Conservation (phyloP, 2,113 vertebrate species). For the Otocyon megalotis region DNA sequence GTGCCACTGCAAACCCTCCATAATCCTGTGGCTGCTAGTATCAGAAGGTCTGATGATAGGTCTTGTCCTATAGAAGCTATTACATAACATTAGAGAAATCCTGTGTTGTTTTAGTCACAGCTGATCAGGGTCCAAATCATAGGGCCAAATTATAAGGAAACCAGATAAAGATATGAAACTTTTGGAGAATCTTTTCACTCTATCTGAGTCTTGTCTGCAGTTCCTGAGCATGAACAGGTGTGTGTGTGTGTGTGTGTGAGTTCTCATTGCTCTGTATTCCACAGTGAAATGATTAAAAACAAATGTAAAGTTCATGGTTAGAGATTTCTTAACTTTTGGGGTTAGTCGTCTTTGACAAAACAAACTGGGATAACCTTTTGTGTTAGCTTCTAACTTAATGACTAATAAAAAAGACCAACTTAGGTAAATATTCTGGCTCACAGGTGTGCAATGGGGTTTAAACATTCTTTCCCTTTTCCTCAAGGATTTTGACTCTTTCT, state of each 20-base stretch:
- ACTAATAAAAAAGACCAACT: not conserved
- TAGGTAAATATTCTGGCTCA: not conserved
- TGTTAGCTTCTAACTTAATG: not conserved
- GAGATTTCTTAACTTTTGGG: not conserved
- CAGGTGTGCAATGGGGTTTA: not conserved
- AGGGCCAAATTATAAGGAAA: not conserved
- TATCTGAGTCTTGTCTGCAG: not conserved
- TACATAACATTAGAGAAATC: not conserved
- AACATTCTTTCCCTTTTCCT: conserved; percentile 67
- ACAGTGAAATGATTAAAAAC: not conserved
- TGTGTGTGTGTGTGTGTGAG: not conserved
- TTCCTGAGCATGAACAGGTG: not conserved
- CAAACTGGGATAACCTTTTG: not conserved
- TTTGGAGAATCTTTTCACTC: not conserved
- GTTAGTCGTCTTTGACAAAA: not conserved
- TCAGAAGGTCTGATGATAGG: not conserved
- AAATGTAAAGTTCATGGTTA: not conserved
- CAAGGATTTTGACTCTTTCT: conserved; percentile 99
- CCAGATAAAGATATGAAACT: not conserved
- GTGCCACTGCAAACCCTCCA: fast-evolving
- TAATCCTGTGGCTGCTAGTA: not conserved
- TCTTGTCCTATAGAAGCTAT: not conserved
- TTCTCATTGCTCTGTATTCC: not conserved
- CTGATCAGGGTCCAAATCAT: not conserved
- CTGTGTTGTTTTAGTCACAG: not conserved